Evolutionary conservation across 1,140 invertebrate genomes (phyloP).

Genomic region (Vollenhovia emeryi): DNA sequence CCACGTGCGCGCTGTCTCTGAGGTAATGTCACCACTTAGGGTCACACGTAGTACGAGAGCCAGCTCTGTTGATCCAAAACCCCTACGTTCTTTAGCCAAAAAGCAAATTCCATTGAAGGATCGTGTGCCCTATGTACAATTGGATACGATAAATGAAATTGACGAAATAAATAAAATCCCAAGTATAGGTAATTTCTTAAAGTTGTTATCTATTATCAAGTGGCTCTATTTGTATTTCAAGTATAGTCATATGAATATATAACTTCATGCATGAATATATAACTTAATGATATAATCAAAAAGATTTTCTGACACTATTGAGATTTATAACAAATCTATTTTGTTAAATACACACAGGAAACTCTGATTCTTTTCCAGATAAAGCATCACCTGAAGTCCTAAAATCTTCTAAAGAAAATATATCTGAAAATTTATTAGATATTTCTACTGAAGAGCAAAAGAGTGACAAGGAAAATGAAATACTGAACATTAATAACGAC

Average conservation of each 20-base stretch:
- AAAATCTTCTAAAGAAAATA: constrained; percentile 56
- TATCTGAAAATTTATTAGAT: constrained; percentile 40
- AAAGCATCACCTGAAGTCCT: neutral
- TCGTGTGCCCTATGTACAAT: no score
- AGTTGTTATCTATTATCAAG: no score
- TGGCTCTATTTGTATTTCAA: no score
- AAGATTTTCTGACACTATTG: no score
- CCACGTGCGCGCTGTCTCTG: constrained; percentile 75
- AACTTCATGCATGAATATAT: no score
- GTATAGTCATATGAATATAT: no score
- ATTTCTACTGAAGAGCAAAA: constrained; percentile 31
- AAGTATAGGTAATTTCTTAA: no score
- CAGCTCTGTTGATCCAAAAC: constrained; percentile 74
- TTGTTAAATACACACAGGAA: constrained; percentile 41
- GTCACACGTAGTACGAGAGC: constrained; percentile 74
- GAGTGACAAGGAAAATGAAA: constrained; percentile 70
- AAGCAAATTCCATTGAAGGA: no score
- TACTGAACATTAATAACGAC: constrained; percentile 29
- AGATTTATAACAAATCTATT: constrained; percentile 1
- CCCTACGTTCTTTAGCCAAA: no score
- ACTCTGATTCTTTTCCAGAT: neutral
- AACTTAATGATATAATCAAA: no score
- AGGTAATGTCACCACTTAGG: constrained; percentile 71
- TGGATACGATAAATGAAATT: no score
- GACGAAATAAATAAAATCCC: no score